These are phyloP conservation scores for Lates japonicus DNA, from an alignment of 2,797 vertebrate species.

Conservation along the genomic window DNA sequence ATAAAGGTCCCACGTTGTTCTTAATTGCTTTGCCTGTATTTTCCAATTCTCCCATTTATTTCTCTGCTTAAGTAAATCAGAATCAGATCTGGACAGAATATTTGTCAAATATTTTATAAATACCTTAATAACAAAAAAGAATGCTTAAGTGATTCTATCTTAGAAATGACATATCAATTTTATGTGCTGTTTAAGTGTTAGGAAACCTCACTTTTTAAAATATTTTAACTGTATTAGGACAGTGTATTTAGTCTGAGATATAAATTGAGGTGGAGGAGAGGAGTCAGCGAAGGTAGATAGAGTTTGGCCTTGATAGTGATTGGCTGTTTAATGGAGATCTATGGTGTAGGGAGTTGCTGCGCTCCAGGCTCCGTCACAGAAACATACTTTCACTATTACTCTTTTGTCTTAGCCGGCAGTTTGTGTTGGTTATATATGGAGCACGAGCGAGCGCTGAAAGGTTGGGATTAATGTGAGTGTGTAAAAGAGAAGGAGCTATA, in stretches of 20 bases:
- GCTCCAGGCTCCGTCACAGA: constrained; percentile 61
- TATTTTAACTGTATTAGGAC: not conserved
- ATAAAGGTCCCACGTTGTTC: constrained; percentile 50
- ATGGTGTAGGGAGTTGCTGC: constrained; percentile 48
- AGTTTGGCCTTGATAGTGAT: constrained; percentile 61
- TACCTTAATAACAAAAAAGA: constrained; percentile 10
- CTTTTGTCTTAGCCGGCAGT: constrained; percentile 58
- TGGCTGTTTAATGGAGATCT: constrained; percentile 60
- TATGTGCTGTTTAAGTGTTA: not conserved
- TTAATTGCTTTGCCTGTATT: constrained; percentile 49
- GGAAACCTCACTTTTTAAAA: constrained; percentile 1
- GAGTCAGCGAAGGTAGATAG: constrained; percentile 1
- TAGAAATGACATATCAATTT: not conserved
- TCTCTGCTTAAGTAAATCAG: not conserved
- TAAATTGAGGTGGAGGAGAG: constrained; percentile 28
- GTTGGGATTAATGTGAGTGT: constrained; percentile 55
- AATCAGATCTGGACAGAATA: not conserved
- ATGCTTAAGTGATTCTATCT: not conserved
- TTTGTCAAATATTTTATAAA: constrained; percentile 8
- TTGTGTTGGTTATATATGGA: constrained; percentile 56
- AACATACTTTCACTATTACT: constrained; percentile 66
- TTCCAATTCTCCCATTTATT: constrained; percentile 21
- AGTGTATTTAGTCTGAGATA: not conserved
- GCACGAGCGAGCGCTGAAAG: constrained; percentile 58
- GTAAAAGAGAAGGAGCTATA: not conserved